phyloP scores from a whole-genome alignment of 2,113 vertebrate genomes.

The Picathartes gymnocephalus region DNA sequence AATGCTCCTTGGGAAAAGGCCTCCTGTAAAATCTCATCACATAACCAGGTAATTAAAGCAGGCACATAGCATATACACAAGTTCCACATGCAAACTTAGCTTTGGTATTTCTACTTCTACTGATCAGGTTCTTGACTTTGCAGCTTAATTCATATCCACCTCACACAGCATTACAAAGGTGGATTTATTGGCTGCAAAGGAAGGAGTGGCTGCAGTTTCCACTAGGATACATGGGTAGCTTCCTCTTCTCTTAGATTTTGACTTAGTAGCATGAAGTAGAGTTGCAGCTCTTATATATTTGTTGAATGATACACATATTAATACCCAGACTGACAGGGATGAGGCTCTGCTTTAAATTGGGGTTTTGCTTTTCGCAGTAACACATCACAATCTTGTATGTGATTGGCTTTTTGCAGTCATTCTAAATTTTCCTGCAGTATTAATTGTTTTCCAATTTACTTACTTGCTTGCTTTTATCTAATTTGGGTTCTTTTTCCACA shows the following conservation, averaged over 20 bases:
- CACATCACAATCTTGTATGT: neutral
- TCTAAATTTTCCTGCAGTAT: neutral
- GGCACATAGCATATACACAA: neutral
- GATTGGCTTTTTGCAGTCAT: neutral
- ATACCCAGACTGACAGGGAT: neutral
- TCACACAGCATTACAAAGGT: neutral
- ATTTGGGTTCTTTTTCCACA: neutral
- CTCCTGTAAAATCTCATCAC: rapidly evolving
- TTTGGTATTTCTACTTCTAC: neutral
- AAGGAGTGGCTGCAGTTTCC: neutral
- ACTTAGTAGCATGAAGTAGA: neutral
- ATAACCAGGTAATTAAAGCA: neutral
- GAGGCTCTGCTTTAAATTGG: neutral
- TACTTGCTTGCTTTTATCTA: neutral
- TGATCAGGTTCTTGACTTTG: neutral
- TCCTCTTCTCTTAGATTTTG: neutral
- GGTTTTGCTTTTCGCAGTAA: neutral
- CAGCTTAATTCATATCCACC: neutral
- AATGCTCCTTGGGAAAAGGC: neutral
- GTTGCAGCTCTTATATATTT: neutral
- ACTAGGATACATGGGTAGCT: rapidly evolving
- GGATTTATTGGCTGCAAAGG: neutral
- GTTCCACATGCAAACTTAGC: neutral
- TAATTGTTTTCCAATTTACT: neutral
- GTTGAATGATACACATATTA: neutral